Evolutionary conservation across 2,113 vertebrate species (phyloP).

Genomic region (Chelonoidis abingdonii): DNA sequence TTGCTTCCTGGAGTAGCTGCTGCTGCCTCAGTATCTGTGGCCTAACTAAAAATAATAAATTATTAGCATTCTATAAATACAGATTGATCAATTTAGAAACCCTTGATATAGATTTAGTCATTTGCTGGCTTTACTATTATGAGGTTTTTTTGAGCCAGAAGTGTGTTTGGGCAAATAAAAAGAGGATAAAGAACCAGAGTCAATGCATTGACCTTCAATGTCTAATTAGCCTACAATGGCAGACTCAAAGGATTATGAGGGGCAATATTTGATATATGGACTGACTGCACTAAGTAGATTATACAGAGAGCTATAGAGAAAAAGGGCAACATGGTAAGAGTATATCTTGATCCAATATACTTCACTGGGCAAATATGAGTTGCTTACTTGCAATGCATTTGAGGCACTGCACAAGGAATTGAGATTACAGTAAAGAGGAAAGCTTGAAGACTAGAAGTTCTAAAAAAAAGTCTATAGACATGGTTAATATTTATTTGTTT

Average conservation of each 20-base stretch:
- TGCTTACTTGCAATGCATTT: background rate
- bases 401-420: background rate
- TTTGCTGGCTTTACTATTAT: background rate
- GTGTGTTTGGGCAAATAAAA: background rate
- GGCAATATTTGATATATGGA: rapidly evolving
- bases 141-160: background rate
- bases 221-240: background rate
- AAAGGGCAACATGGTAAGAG: background rate
- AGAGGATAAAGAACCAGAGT: background rate
- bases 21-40: conserved; percentile 49
- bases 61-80: conserved; percentile 38
- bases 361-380: background rate
- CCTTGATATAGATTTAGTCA: background rate
- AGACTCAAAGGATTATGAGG: background rate
- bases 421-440: background rate
- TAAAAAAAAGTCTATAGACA: background rate
- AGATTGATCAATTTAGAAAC: background rate
- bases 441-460: background rate
- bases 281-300: background rate
- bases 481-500: background rate
- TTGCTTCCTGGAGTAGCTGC: conserved; percentile 31
- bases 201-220: background rate
- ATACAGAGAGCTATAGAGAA: background rate
- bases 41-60: conserved; percentile 36
- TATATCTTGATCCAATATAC: background rate